Evolutionary conservation across 2,797 vertebrate species (phyloP).

Genomic region (Catostomus latipinnis): DNA sequence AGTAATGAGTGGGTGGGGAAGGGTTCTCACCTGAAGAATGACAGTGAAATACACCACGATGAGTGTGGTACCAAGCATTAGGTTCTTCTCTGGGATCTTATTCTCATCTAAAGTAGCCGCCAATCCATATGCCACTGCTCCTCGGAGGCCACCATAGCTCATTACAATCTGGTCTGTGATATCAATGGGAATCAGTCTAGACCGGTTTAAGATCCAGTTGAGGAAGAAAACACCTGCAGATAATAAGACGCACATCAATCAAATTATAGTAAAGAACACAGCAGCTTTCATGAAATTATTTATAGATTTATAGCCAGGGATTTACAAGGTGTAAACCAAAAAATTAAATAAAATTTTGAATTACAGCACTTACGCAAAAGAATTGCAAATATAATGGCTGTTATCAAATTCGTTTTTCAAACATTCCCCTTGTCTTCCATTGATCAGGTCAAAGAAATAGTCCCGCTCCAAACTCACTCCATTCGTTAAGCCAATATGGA

Average conservation of each 20-base stretch:
- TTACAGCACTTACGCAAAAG: no score
- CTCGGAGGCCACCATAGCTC: conserved; percentile 94
- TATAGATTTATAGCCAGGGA: neutral
- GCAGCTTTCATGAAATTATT: neutral
- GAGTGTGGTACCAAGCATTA: conserved; percentile 94
- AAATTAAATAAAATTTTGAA: no score
- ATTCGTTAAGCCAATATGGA: no score
- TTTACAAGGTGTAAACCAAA: neutral
- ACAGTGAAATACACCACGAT: conserved; percentile 98
- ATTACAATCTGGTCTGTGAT: conserved; percentile 94
- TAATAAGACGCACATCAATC: neutral
- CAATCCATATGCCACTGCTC: conserved; percentile 92
- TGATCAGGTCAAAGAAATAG: no score
- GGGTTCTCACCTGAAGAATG: conserved; percentile 86
- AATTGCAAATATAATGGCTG: no score
- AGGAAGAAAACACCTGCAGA: conserved; percentile 86
- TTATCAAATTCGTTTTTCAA: no score
- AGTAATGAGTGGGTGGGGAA: neutral
- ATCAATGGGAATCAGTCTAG: conserved; percentile 88
- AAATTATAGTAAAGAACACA: neutral
- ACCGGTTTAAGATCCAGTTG: conserved; percentile 92
- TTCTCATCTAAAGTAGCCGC: conserved; percentile 80
- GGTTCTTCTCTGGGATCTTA: conserved; percentile 84
- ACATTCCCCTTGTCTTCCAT: no score
- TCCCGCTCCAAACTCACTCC: no score